Evolutionary conservation across 2,797 vertebrate genomes (phyloP), one percentile per base, ranked within the genome.

Genomic region (Jordanella pulchra): DNA sequence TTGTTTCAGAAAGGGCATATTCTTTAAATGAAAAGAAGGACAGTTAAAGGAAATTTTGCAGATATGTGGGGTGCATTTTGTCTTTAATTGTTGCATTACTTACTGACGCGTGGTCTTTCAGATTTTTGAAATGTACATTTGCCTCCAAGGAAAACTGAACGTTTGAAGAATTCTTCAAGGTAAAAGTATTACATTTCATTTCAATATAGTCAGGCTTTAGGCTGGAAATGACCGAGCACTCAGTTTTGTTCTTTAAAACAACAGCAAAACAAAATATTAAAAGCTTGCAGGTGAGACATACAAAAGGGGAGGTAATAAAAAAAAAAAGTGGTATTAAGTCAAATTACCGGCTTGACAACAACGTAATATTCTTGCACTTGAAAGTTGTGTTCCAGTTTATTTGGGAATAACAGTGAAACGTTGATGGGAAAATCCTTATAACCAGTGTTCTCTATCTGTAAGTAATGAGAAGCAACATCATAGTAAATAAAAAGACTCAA

Each of bases 391-490:
- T 73, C 60, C 51, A 90, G 83, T 76, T 77, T 28, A 51, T 79
- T 90, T 44, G 90, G 89, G 65, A 95, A 86, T 21, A 39, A 2
- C 44, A 95, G 68, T 1, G 45, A 69, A 28, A 94, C 86, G 0
- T 27, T 81, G 35, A 91, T 69, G 9, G 91, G 91, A 67, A 94
- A 86, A 51, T 45, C 66, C 63, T 82, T 93, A 23, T 60, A 54
- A 44, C 90, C 92, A 27, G 54, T 65, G 76, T 94, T 95, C 30
- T 84, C 69, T 7, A 95, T 83, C 94, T 95, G 84, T 17, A 32
- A 71, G 77, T 2, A 17, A 15, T 4, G 28, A 80, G 11, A 80
- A 27, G 74, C 1, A 21, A 42, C 17, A 0, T 73, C 1, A 35
- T 50, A 71, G 53, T 10, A 48, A 69, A 64, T 45, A 2, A 50